phyloP scores from a whole-genome alignment of 2,113 vertebrate genomes.

The Ictidomys tridecemlineatus region DNA sequence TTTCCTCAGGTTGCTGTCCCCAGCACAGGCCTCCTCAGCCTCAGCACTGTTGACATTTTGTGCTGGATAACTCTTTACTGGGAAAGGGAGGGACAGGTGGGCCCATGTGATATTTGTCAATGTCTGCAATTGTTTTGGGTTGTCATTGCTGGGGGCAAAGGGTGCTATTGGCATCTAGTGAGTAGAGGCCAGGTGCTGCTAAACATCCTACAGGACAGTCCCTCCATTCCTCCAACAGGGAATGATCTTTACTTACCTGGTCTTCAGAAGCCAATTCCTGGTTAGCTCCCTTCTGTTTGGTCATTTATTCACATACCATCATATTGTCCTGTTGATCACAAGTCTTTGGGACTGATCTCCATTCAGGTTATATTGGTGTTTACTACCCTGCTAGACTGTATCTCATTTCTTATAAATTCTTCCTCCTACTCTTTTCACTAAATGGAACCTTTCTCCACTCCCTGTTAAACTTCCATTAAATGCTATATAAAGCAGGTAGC shows the following conservation, averaged over 20 bases:
- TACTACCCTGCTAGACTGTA: background rate
- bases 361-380: background rate
- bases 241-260: background rate
- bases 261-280: background rate
- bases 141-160: background rate
- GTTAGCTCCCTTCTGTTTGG: background rate
- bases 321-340: background rate
- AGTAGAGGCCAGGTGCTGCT: background rate
- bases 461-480: slow-evolving; percentile 64
- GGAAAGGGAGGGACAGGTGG: background rate
- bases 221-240: background rate
- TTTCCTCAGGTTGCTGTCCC: background rate
- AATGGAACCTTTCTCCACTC: slow-evolving; percentile 57
- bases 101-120: background rate
- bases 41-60: background rate
- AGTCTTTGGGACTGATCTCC: slow-evolving; percentile 18
- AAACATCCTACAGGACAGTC: background rate
- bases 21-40: background rate
- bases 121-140: background rate
- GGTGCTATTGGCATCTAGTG: background rate
- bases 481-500: slow-evolving; percentile 46
- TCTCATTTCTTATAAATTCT: slow-evolving; percentile 50
- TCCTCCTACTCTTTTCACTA: slow-evolving; percentile 50
- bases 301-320: background rate
- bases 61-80: background rate